phyloP scores from a whole-genome alignment of 92 coral and sea anemone genomes.

The Zoanthus gigantus region DNA sequence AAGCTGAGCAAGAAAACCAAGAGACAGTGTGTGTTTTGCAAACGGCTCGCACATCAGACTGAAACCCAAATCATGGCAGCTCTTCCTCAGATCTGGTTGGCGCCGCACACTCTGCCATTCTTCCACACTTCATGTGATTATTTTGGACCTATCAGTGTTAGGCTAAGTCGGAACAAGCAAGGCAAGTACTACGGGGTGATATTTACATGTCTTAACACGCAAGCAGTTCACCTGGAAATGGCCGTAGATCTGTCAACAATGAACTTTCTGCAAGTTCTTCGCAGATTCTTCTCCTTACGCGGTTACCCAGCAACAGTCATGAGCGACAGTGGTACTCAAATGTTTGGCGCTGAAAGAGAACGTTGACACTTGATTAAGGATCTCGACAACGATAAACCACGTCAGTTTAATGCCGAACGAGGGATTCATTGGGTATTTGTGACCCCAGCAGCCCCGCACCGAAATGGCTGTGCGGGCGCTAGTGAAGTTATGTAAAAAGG shows the following conservation, averaged over 20 bases:
- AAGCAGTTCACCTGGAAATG: slow-evolving; percentile 74
- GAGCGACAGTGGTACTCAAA: slow-evolving; percentile 68
- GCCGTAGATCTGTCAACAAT: slow-evolving; percentile 62
- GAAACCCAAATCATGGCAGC: slow-evolving; percentile 68
- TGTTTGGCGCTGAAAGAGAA: slow-evolving; percentile 72
- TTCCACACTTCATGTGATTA: slow-evolving; percentile 31
- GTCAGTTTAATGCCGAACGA: slow-evolving; percentile 48
- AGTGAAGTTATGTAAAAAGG: slow-evolving; percentile 55
- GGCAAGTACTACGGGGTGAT: slow-evolving; percentile 39
- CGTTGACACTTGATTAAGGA: slow-evolving; percentile 54
- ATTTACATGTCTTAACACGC: slow-evolving; percentile 43
- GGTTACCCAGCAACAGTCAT: slow-evolving; percentile 63
- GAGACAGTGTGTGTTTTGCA: slow-evolving; percentile 52
- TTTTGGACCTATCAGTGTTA: slow-evolving; percentile 21
- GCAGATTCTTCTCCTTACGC: slow-evolving; percentile 64
- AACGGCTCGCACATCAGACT: slow-evolving; percentile 36
- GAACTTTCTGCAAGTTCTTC: slow-evolving; percentile 71
- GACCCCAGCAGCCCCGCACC: slow-evolving; percentile 70
- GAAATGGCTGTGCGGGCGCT: slow-evolving; percentile 60
- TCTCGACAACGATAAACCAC: slow-evolving; percentile 29
- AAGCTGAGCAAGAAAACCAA: slow-evolving; percentile 56
- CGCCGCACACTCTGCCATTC: slow-evolving; percentile 34
- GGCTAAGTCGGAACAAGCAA: slow-evolving; percentile 19
- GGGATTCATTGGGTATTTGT: slow-evolving; percentile 63
- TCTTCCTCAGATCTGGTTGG: slow-evolving; percentile 41